Evolutionary conservation across 23 tunicate species (phyloP).

Genomic region (Diplosoma virens): DNA sequence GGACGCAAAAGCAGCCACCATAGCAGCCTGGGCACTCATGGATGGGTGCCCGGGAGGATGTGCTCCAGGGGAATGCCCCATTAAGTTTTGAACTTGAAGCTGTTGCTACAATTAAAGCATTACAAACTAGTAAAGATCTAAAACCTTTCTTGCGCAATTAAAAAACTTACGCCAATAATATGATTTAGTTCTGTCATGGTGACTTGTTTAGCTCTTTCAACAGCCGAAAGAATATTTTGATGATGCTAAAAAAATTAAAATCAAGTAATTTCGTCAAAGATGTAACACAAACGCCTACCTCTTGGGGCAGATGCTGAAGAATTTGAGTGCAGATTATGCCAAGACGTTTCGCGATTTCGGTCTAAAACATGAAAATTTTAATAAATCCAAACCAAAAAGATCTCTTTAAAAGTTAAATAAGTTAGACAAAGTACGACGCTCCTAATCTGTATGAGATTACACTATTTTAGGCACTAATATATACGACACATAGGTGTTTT

Average conservation of each 20-base stretch:
- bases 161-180: conserved; percentile 89
- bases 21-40: conserved; percentile 42
- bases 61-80: conserved; percentile 61
- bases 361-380: conserved; percentile 24
- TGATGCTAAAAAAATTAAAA: conserved; percentile 70
- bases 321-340: conserved; percentile 77
- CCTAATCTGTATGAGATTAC: not conserved
- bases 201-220: conserved; percentile 95
- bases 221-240: conserved; percentile 74
- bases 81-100: conserved; percentile 72
- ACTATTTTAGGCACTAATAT: too few relatives aligned
- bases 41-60: conserved; percentile 49
- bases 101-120: conserved; percentile 48
- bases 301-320: conserved; percentile 83
- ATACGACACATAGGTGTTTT: too few relatives aligned
- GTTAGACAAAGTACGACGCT: not conserved
- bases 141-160: not conserved
- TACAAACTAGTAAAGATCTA: not conserved
- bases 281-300: conserved; percentile 55
- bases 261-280: too few relatives aligned
- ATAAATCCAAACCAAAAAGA: not conserved
- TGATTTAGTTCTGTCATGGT: conserved; percentile 76
- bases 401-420: not conserved
- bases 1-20: conserved; percentile 56
- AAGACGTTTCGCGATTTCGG: conserved; percentile 86